Conservation (phyloP, 2,888 invertebrate genomes). For the Acleris laterana region DNA sequence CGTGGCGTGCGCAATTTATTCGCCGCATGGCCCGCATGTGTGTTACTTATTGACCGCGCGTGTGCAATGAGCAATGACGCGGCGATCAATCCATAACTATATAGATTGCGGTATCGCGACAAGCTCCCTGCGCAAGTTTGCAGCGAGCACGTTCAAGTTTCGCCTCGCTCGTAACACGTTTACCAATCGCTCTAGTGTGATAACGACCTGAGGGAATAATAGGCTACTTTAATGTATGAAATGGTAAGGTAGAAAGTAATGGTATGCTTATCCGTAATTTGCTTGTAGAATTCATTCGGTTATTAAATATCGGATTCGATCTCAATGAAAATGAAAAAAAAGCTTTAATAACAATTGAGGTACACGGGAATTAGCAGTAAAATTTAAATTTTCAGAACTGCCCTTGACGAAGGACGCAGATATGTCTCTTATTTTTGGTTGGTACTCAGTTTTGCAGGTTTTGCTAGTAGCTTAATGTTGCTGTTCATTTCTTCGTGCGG, state of each 20-base stretch:
- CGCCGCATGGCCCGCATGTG: too few species aligned
- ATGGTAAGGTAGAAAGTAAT: not conserved
- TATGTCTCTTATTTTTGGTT: conserved; percentile 73
- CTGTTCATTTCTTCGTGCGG: conserved; percentile 24
- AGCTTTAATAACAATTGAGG: conserved; percentile 12
- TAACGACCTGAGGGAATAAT: not conserved
- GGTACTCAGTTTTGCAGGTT: conserved; percentile 66
- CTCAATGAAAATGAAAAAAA: not conserved
- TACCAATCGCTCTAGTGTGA: too few species aligned
- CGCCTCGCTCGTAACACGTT: too few species aligned
- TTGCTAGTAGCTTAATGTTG: conserved; percentile 40
- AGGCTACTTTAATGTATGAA: not conserved
- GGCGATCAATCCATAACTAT: too few species aligned
- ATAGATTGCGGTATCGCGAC: too few species aligned
- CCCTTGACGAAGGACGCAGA: conserved; percentile 76
- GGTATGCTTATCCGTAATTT: not conserved
- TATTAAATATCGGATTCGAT: too few species aligned
- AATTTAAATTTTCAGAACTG: conserved; percentile 77
- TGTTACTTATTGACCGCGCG: too few species aligned
- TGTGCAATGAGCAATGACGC: too few species aligned
- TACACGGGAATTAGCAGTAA: conserved; percentile 52
- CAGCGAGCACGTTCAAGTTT: too few species aligned
- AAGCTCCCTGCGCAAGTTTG: too few species aligned
- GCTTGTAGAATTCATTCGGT: conserved; percentile 1
- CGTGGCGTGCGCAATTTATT: too few species aligned